Conservation (phyloP, 2,888 invertebrate species). For the Drosophila flavopinicola region DNA sequence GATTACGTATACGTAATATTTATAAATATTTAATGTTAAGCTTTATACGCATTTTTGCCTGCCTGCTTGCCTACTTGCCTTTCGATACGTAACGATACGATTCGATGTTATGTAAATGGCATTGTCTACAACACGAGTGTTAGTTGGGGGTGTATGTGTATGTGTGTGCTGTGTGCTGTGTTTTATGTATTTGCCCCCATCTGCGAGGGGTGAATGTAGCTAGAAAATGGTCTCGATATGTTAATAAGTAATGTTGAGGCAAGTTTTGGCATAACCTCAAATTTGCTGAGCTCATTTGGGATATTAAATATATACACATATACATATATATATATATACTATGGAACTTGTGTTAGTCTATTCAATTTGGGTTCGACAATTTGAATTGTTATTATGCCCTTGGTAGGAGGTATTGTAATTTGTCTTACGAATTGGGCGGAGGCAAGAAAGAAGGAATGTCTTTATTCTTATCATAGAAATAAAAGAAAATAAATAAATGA, state of each 20-base stretch:
- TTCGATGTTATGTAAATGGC: conserved; percentile 61
- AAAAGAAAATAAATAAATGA: no score
- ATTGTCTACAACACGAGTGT: conserved; percentile 43
- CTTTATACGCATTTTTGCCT: conserved; percentile 54
- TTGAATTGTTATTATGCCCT: conserved; percentile 14
- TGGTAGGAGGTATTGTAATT: conserved; percentile 9
- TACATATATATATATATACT: neutral
- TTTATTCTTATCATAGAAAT: no score
- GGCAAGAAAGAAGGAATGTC: neutral
- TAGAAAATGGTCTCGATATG: conserved; percentile 58
- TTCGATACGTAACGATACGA: conserved; percentile 10
- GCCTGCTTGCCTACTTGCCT: conserved; percentile 11
- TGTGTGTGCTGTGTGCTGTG: conserved; percentile 25
- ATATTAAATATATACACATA: conserved; percentile 17
- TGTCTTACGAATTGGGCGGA: neutral
- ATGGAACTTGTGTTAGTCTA: conserved; percentile 9
- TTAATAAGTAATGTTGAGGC: conserved; percentile 61
- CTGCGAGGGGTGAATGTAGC: neutral
- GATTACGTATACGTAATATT: conserved; percentile 79
- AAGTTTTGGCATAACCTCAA: conserved; percentile 32
- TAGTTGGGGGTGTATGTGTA: neutral
- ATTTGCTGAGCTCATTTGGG: conserved; percentile 56
- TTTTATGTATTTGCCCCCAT: conserved; percentile 37
- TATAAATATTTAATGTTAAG: conserved; percentile 81
- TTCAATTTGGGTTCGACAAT: conserved; percentile 25